phyloP scores from a whole-genome alignment of 1,140 invertebrate genomes.

The Trichonephila clavipes region DNA sequence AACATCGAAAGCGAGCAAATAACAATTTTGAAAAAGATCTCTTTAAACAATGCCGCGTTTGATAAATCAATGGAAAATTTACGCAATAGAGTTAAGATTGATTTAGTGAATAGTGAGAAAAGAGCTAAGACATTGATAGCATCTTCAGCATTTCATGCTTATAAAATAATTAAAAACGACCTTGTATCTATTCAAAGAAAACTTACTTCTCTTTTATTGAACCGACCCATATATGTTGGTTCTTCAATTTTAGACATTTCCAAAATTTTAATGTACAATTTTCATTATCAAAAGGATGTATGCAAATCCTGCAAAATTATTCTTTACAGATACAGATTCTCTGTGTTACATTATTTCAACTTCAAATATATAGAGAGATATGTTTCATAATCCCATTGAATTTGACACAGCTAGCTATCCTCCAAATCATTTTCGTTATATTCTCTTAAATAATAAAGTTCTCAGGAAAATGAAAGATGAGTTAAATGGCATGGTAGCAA shows the following conservation, averaged over 20 bases:
- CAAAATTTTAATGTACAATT: constrained; percentile 42
- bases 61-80: neutral
- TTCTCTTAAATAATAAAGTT: no score
- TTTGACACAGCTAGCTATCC: no score
- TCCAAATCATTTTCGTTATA: no score
- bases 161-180: neutral
- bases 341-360: neutral
- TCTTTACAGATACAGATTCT: neutral
- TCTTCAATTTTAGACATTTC: neutral
- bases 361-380: no score
- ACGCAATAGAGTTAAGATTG: neutral
- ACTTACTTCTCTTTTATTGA: constrained; percentile 26
- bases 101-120: neutral
- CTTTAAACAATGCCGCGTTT: neutral
- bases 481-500: neutral
- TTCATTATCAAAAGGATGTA: constrained; percentile 2
- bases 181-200: neutral
- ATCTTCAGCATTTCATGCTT: neutral
- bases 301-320: neutral
- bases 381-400: no score
- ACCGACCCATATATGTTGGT: constrained; percentile 14
- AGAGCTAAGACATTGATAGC: neutral
- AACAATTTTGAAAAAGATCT: neutral
- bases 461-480: no score
- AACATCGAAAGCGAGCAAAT: neutral